Conservation (phyloP, 2,888 invertebrate species). For the Toxonevra muliebris region DNA sequence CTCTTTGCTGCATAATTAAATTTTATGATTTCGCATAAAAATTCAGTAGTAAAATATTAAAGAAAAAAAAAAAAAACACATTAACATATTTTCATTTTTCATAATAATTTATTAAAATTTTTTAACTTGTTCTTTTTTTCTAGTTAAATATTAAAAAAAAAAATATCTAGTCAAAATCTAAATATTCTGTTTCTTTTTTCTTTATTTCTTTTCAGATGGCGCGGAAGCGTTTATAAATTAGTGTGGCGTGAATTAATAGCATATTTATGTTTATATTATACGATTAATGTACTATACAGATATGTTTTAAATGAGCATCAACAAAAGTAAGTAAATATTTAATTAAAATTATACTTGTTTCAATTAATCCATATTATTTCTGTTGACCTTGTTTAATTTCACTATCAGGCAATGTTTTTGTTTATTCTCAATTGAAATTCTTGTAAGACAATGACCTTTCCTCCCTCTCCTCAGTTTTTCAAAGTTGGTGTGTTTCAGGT, state of each 20-base stretch:
- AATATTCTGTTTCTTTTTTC: too few relatives aligned
- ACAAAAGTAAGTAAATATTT: slow-evolving; percentile 71
- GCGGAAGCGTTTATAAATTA: slow-evolving; percentile 94
- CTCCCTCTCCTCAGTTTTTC: too few relatives aligned
- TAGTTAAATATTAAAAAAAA: not conserved
- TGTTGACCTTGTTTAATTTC: too few relatives aligned
- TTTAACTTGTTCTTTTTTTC: slow-evolving; percentile 1
- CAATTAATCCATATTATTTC: too few relatives aligned
- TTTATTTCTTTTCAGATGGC: slow-evolving; percentile 77
- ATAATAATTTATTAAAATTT: not conserved
- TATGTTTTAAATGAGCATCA: slow-evolving; percentile 81
- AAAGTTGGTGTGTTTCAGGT: too few relatives aligned
- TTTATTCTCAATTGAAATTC: too few relatives aligned
- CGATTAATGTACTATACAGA: slow-evolving; percentile 87
- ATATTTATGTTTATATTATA: slow-evolving; percentile 85
- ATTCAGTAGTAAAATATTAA: too few relatives aligned
- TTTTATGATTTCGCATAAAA: too few relatives aligned
- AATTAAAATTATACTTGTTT: not conserved
- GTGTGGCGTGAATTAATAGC: slow-evolving; percentile 92
- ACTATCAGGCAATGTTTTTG: too few relatives aligned
- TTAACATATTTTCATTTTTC: not conserved
- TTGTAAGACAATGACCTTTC: too few relatives aligned
- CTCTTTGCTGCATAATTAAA: too few relatives aligned
- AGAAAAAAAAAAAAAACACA: not conserved
- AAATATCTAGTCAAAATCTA: not conserved